A percentile compares a stretch with the other conserved stretches of the same genome.
Conservation (phyloP, 2,797 vertebrate species). For the Decapterus maruadsi region DNA sequence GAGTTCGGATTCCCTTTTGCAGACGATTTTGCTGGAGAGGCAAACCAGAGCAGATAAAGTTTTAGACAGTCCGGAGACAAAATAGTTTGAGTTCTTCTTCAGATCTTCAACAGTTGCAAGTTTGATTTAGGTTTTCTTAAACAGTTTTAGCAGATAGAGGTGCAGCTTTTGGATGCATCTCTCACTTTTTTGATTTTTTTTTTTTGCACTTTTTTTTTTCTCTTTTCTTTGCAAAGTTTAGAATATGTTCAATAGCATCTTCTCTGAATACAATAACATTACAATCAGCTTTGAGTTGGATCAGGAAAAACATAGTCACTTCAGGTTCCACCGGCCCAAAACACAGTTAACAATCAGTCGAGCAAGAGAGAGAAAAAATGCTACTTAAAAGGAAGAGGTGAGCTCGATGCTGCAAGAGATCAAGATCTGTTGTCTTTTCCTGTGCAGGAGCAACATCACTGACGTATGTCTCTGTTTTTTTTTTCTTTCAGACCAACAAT, state of each 20-base stretch:
- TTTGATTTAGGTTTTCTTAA: slow-evolving; percentile 29
- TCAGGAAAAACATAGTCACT: slow-evolving; percentile 70
- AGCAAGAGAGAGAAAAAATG: slow-evolving; percentile 79
- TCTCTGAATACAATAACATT: slow-evolving; percentile 72
- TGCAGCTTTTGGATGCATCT: slow-evolving; percentile 75
- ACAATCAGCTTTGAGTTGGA: slow-evolving; percentile 72
- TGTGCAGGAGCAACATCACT: slow-evolving; percentile 17
- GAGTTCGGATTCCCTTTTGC: slow-evolving; percentile 54
- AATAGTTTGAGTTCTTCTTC: slow-evolving; percentile 37
- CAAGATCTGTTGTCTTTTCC: neutral
- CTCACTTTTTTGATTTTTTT: slow-evolving; percentile 56
- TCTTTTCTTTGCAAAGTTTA: slow-evolving; percentile 58
- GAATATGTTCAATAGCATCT: slow-evolving; percentile 85
- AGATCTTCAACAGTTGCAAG: slow-evolving; percentile 29
- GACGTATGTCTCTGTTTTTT: slow-evolving; percentile 65
- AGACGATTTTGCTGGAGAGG: slow-evolving; percentile 44
- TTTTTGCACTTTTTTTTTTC: slow-evolving; percentile 18
- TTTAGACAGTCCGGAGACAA: slow-evolving; percentile 19
- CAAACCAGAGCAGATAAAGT: slow-evolving; percentile 28
- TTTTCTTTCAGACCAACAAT: slow-evolving; percentile 79
- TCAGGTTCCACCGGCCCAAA: slow-evolving; percentile 83
- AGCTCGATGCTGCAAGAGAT: slow-evolving; percentile 44
- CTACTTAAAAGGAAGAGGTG: slow-evolving; percentile 79
- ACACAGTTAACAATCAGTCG: slow-evolving; percentile 68
- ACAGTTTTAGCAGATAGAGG: slow-evolving; percentile 21